A percentile compares a stretch with the other conserved stretches of the same genome.
phyloP scores from a whole-genome alignment of 30 jellyfish, hydroid and myxozoan species.

The Mastigias papua region DNA sequence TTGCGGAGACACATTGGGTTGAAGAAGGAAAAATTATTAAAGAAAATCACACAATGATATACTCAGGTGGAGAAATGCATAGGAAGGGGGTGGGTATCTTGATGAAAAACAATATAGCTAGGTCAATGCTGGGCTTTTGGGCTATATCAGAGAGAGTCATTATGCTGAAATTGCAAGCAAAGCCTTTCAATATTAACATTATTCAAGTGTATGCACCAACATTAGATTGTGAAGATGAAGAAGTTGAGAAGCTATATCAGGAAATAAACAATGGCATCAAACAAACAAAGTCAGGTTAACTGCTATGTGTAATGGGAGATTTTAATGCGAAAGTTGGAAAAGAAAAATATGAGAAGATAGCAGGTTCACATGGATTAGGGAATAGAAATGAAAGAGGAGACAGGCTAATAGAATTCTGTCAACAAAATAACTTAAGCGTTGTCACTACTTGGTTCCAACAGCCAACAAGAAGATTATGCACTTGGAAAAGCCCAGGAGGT shows the following conservation, averaged over 20 bases:
- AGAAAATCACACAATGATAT: too few species aligned
- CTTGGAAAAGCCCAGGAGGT: constrained; percentile 30
- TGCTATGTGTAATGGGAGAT: constrained; percentile 47
- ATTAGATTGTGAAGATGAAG: constrained; percentile 34
- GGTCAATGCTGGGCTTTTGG: constrained; percentile 25
- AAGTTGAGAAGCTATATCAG: constrained; percentile 15
- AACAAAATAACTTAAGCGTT: neutral
- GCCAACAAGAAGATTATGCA: constrained; percentile 17
- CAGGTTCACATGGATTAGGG: too few species aligned
- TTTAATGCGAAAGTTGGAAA: constrained; percentile 20
- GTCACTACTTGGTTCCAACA: constrained; percentile 20
- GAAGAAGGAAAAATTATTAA: neutral
- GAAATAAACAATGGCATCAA: constrained; percentile 1
- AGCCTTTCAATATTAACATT: constrained; percentile 9
- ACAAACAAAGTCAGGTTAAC: constrained; percentile 30
- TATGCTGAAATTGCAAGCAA: constrained; percentile 13
- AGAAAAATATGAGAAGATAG: constrained; percentile 5
- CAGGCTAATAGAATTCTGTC: neutral
- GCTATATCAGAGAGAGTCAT: constrained; percentile 14
- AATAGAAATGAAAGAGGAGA: too few species aligned
- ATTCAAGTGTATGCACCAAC: constrained; percentile 50
- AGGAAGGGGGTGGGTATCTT: constrained; percentile 3
- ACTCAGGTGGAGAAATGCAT: too few species aligned
- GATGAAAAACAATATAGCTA: neutral
- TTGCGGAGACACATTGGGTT: constrained; percentile 7